Conservation (phyloP, 2,113 vertebrate genomes). For the Ptilonorhynchus violaceus region DNA sequence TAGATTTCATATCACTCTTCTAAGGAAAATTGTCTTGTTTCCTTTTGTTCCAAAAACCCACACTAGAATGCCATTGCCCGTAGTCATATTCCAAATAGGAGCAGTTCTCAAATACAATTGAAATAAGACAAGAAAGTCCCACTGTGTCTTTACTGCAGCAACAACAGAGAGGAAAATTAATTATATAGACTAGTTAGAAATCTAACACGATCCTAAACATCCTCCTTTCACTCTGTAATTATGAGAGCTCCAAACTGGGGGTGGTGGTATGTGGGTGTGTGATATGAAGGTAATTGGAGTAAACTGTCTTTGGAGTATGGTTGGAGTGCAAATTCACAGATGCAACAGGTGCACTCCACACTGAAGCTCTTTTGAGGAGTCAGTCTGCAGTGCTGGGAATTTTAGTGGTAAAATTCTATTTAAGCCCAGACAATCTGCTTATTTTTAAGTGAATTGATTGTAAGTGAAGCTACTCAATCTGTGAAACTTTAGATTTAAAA, state of each 20-base stretch:
- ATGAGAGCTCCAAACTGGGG: neutral
- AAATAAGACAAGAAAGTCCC: neutral
- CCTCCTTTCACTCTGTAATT: neutral
- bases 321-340: neutral
- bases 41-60: neutral
- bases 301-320: neutral
- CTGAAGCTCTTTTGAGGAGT: neutral
- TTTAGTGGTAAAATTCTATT: neutral
- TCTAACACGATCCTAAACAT: neutral
- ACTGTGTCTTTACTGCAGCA: neutral
- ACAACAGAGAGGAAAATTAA: neutral
- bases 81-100: neutral
- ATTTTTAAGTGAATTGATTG: neutral
- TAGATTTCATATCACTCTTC: neutral
- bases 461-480: neutral
- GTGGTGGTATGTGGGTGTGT: neutral
- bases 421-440: neutral
- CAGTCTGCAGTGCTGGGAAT: neutral
- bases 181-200: neutral
- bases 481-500: neutral
- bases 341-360: neutral
- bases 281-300: neutral
- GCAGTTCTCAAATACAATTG: neutral
- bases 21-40: neutral
- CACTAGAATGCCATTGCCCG: neutral